Conservation (phyloP, 2,888 invertebrate genomes). For the Xanthia icteritia region DNA sequence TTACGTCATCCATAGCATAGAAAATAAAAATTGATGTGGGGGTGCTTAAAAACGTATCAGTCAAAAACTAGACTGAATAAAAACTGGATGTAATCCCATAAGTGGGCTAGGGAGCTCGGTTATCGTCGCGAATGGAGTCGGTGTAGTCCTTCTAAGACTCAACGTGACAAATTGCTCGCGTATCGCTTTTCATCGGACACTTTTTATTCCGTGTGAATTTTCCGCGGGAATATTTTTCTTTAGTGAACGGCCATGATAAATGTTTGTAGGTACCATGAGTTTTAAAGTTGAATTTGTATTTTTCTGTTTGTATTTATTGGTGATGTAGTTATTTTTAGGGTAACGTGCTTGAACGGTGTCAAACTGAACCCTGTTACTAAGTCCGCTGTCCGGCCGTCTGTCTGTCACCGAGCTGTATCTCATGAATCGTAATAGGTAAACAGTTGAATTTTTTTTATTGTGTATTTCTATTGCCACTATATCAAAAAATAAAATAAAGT, state of each 20-base stretch:
- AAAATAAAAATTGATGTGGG: constrained; percentile 61
- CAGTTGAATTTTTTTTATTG: no score
- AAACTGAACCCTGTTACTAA: no score
- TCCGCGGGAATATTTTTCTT: constrained; percentile 65
- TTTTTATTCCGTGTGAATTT: constrained; percentile 74
- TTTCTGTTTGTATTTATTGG: constrained; percentile 17
- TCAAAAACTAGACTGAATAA: constrained; percentile 66
- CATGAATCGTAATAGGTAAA: no score
- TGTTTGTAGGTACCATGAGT: constrained; percentile 59
- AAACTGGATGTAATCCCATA: constrained; percentile 64
- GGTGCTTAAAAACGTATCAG: constrained; percentile 65
- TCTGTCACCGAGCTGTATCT: no score
- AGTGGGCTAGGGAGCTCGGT: constrained; percentile 53
- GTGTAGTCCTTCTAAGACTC: constrained; percentile 67
- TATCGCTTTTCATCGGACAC: constrained; percentile 74
- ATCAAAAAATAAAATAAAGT: no score
- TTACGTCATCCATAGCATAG: constrained; percentile 43
- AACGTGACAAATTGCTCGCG: constrained; percentile 75
- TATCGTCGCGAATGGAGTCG: constrained; percentile 60
- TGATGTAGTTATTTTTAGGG: background rate
- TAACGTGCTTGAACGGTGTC: no score
- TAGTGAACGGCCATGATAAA: constrained; percentile 69
- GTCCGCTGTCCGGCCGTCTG: no score
- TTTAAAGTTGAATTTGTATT: constrained; percentile 42
- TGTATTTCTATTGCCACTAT: no score